Percentiles rank a stretch among this genome's conserved stretches.
Conservation (phyloP, 1,140 invertebrate species). For the Ooceraea biroi region DNA sequence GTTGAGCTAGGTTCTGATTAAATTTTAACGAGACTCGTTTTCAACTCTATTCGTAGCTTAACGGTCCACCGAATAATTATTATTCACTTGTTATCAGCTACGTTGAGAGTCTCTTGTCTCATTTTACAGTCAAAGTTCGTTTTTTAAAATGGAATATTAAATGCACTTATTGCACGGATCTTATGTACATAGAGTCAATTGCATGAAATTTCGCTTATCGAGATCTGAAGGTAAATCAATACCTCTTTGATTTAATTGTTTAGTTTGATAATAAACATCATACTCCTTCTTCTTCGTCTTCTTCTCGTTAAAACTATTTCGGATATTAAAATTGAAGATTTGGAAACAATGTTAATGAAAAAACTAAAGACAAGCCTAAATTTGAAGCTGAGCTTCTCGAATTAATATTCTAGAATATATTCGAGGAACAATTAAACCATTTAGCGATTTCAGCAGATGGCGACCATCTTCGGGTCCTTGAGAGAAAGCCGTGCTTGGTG, state of each 20-base stretch:
- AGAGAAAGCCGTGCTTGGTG: constrained; percentile 42
- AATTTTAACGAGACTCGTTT: constrained; percentile 35
- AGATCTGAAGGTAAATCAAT: constrained; percentile 21
- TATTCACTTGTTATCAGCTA: constrained; percentile 18
- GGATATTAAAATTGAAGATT: constrained; percentile 12
- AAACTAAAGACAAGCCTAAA: background rate
- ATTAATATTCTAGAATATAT: constrained; percentile 20
- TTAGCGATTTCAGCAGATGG: constrained; percentile 34
- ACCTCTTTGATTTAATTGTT: background rate
- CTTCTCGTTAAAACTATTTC: constrained; percentile 7
- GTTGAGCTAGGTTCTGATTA: constrained; percentile 13
- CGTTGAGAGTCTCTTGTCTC: background rate
- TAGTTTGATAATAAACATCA: background rate
- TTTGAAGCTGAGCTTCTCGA: background rate
- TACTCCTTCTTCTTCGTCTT: background rate
- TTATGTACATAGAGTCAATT: background rate
- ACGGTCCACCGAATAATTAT: constrained; percentile 13
- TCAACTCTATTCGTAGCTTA: constrained; percentile 11
- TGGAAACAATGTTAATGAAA: background rate
- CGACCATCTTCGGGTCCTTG: constrained; percentile 30
- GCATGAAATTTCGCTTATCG: background rate
- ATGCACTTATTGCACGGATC: background rate
- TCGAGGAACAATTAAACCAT: background rate
- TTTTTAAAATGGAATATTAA: constrained; percentile 29
- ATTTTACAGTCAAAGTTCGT: constrained; percentile 26